phyloP scores from a whole-genome alignment of 1,140 invertebrate species.

The Hylyphantes graminicola region DNA sequence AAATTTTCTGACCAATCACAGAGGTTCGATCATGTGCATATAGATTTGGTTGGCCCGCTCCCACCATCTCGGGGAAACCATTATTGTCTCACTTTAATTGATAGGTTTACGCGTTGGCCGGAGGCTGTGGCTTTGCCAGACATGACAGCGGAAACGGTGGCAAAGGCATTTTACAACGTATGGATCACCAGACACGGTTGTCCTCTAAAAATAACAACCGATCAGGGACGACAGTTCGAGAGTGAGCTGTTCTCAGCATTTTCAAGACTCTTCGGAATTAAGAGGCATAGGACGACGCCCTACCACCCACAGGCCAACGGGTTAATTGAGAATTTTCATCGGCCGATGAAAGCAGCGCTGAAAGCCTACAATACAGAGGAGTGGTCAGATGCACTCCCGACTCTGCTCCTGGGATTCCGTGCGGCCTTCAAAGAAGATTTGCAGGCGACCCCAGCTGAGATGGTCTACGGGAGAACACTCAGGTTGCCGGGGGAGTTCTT shows the following conservation, averaged over 20 bases:
- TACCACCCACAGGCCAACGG: slow-evolving; percentile 63
- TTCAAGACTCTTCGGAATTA: slow-evolving; percentile 50
- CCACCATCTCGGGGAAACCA: neutral
- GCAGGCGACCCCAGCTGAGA: slow-evolving; percentile 40
- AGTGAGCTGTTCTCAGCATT: slow-evolving; percentile 58
- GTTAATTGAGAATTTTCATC: neutral
- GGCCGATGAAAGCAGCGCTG: neutral
- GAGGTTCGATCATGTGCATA: slow-evolving; percentile 68
- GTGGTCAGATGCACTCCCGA: neutral
- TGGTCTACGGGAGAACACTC: slow-evolving; percentile 60
- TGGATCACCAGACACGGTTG: slow-evolving; percentile 67
- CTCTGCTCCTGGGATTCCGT: neutral
- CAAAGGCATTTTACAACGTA: slow-evolving; percentile 61
- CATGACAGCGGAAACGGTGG: slow-evolving; percentile 64
- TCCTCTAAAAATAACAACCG: slow-evolving; percentile 65
- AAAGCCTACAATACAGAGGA: neutral
- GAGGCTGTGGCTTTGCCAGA: slow-evolving; percentile 68
- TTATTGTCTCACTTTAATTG: neutral
- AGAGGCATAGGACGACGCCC: slow-evolving; percentile 60
- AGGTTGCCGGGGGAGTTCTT: neutral
- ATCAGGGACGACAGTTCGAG: slow-evolving; percentile 67
- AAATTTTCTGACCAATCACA: slow-evolving; percentile 14
- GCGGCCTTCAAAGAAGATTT: neutral
- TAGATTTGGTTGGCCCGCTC: slow-evolving; percentile 63
- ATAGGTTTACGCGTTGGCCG: slow-evolving; percentile 68